These are phyloP conservation scores for Eulemur macaco DNA, from an alignment of 2,113 vertebrate genomes.

Conservation along the genomic window DNA sequence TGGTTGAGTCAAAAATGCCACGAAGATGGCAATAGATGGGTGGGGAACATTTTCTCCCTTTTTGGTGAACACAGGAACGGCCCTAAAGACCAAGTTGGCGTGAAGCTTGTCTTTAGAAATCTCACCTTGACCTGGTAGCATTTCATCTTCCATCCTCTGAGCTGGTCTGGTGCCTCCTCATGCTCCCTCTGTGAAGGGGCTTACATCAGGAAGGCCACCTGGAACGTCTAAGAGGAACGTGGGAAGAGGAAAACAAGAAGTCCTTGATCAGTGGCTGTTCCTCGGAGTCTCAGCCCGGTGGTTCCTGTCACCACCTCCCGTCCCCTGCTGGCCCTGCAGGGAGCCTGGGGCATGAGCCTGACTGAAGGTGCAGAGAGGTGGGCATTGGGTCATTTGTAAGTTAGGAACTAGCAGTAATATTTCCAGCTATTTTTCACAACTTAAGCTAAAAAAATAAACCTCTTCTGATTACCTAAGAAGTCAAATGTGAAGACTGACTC, in stretches of 20 bases:
- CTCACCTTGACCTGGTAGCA: too few species aligned
- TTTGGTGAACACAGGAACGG: background rate
- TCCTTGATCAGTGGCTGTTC: accelerated
- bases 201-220: background rate
- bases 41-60: background rate
- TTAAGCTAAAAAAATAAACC: background rate
- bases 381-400: background rate
- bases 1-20: background rate
- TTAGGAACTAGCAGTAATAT: background rate
- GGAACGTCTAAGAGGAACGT: background rate
- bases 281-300: background rate
- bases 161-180: accelerated
- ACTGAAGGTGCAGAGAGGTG: too few species aligned
- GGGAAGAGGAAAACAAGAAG: background rate
- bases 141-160: background rate
- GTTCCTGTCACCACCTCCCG: accelerated
- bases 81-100: background rate
- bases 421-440: background rate
- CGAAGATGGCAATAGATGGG: background rate
- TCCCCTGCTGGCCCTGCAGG: accelerated
- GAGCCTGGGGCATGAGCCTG: too few species aligned
- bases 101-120: background rate
- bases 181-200: too few species aligned
- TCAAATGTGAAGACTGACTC: background rate
- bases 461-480: background rate